These are phyloP conservation scores for Pelosia muscerda DNA, from an alignment of 2,888 invertebrate species.

Conservation along the genomic window DNA sequence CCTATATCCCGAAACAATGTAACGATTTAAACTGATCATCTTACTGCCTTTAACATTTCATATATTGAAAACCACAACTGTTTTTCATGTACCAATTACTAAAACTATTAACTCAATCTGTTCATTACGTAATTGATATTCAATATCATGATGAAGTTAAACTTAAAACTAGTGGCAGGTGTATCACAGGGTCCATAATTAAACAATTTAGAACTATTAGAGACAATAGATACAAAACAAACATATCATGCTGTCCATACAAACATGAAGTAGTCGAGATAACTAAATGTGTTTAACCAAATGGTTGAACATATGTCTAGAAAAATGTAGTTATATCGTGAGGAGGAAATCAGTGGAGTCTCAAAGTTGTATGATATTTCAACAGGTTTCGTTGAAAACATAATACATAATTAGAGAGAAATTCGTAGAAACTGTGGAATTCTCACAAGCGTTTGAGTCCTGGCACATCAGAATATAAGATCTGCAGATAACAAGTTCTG, in stretches of 20 bases:
- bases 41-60: not conserved
- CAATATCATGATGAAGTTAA: not conserved
- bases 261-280: slow-evolving; percentile 37
- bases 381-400: not conserved
- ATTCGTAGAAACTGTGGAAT: not conserved
- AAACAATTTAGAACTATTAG: slow-evolving; percentile 36
- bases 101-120: not conserved
- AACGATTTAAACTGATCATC: not conserved
- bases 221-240: slow-evolving; percentile 46
- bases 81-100: not conserved
- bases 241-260: slow-evolving; percentile 50
- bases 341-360: not conserved
- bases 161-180: slow-evolving; percentile 35
- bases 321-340: not conserved
- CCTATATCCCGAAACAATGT: no score
- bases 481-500: not conserved
- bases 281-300: slow-evolving; percentile 41
- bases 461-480: not conserved
- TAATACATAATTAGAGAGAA: not conserved
- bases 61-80: not conserved
- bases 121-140: not conserved
- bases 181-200: slow-evolving; percentile 21
- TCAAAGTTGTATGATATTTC: not conserved
- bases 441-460: not conserved
- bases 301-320: slow-evolving; percentile 44